These are phyloP conservation scores for Pocillopora damicornis DNA, from an alignment of 64 coral and sea anemone species.

Conservation along the genomic window DNA sequence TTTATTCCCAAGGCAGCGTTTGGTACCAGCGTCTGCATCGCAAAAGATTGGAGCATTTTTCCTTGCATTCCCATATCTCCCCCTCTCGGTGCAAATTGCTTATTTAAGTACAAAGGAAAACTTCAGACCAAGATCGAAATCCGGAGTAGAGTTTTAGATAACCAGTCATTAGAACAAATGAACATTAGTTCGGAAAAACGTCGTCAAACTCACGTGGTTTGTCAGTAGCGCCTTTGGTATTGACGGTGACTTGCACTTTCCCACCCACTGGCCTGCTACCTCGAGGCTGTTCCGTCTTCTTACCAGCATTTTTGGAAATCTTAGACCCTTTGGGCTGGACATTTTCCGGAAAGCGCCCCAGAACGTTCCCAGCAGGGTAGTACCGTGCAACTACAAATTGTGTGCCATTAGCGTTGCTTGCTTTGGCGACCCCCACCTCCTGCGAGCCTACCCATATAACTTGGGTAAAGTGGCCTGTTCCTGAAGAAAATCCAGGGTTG, in stretches of 20 bases:
- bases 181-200: too few relatives aligned
- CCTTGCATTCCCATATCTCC: too few relatives aligned
- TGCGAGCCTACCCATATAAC: slow-evolving; percentile 81
- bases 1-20: too few relatives aligned
- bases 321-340: slow-evolving; percentile 85
- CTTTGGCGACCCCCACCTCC: slow-evolving; percentile 92
- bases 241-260: neutral
- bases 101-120: too few relatives aligned
- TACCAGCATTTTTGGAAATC: slow-evolving; percentile 34
- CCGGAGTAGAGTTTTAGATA: too few relatives aligned
- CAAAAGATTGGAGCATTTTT: too few relatives aligned
- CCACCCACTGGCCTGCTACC: neutral
- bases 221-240: neutral
- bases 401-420: slow-evolving; percentile 64
- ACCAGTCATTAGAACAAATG: too few relatives aligned
- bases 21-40: too few relatives aligned
- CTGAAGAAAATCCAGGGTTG: slow-evolving; percentile 80
- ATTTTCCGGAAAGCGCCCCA: slow-evolving; percentile 89
- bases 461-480: slow-evolving; percentile 96
- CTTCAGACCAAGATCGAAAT: too few relatives aligned
- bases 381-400: slow-evolving; percentile 93
- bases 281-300: neutral
- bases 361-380: slow-evolving; percentile 85
- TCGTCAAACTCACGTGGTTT: slow-evolving; percentile 57
- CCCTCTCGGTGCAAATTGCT: too few relatives aligned